phyloP scores from a whole-genome alignment of 2,888 invertebrate species.

The Drosophila engyochracea region DNA sequence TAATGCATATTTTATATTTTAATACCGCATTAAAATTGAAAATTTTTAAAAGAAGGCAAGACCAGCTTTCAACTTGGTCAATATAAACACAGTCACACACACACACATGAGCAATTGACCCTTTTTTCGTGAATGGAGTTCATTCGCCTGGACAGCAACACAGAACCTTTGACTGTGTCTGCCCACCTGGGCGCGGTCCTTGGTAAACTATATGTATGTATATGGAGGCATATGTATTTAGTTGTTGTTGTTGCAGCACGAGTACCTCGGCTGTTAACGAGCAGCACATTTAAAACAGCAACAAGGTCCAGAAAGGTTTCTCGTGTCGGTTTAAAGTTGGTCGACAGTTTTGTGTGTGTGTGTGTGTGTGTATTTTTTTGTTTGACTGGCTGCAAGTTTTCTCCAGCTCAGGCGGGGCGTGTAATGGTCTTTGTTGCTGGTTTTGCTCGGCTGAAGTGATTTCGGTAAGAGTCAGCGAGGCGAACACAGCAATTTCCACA shows the following conservation, averaged over 20 bases:
- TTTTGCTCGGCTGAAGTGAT: slow-evolving; percentile 15
- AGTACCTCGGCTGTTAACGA: slow-evolving; percentile 53
- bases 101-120: slow-evolving; percentile 39
- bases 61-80: background rate
- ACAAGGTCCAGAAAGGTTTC: slow-evolving; percentile 23
- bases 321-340: slow-evolving; percentile 36
- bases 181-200: slow-evolving; percentile 43
- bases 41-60: background rate
- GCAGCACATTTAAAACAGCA: slow-evolving; percentile 55
- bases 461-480: slow-evolving; percentile 36
- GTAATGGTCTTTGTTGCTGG: slow-evolving; percentile 24
- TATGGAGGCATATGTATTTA: slow-evolving; percentile 53
- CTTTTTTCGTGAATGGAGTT: slow-evolving; percentile 53
- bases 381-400: slow-evolving; percentile 7
- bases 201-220: slow-evolving; percentile 42
- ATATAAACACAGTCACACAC: background rate
- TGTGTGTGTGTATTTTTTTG: slow-evolving; percentile 12
- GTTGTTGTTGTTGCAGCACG: slow-evolving; percentile 50
- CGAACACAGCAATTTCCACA: slow-evolving; percentile 49
- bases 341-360: slow-evolving; percentile 16
- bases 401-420: slow-evolving; percentile 10
- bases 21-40: background rate
- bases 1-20: background rate
- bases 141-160: slow-evolving; percentile 56
- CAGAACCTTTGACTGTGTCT: slow-evolving; percentile 30